Evolutionary conservation across 1,140 invertebrate species (phyloP), one percentile per base, ranked within the genome.

Genomic region (Cydia amplana): DNA sequence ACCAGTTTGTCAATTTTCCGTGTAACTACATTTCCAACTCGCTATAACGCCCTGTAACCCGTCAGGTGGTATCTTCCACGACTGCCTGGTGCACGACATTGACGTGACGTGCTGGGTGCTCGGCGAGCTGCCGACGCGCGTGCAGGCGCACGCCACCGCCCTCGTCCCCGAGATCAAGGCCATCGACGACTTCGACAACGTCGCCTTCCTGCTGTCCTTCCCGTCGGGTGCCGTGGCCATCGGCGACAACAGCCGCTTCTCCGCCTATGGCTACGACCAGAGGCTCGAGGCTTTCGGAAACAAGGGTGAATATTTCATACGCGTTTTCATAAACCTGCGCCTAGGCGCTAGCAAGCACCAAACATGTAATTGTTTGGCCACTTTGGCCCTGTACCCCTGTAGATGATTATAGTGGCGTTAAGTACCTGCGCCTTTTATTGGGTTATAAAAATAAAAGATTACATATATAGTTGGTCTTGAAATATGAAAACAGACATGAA

Each of bases 11-110:
- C 46, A 43, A 12, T 43, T 49, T 49, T 49, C n/a, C n/a, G n/a
- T n/a, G n/a, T 23, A 60, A 60, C 18, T 60, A 16, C 6, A 20
- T 23, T 10, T 23, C n/a, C 7, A 12, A 23, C 2, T 18, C 18
- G 5, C 18, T 60, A 2, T 60, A 60, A 60, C 10, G 7, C 9
- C 9, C 23, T 23, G n/a, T 23, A 60, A 23, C 18, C 18, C 55
- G 9, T 23, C 55, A 70, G 65, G 65, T 43, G 65, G 95, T n/a
- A 95, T 96, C 46, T 96, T 95, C 80, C 95, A 96, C 76, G 96
- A 96, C 83, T 96, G 95, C 77, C 93, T 95, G 72, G 95, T 96
- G 6, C 96, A 96, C 78, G 96, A 96, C 85, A 94, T 97, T 76
- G 96, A 96, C 77, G 88, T 95, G 80, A 84, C 93, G 4, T 93